Conservation (phyloP, 2,797 vertebrate genomes). For the Chromobotia macracanthus region DNA sequence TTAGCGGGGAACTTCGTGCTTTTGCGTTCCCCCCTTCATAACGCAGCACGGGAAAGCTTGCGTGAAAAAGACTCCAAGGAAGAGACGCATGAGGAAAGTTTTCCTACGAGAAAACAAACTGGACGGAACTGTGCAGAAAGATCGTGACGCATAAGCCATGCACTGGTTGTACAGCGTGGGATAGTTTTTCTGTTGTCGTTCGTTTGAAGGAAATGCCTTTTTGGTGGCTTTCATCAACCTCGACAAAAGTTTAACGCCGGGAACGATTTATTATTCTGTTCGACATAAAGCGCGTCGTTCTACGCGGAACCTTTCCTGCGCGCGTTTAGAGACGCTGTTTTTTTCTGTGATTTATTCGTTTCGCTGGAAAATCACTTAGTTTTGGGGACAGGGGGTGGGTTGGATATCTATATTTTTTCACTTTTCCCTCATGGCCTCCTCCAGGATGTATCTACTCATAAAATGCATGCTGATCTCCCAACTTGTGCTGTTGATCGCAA, state of each 20-base stretch:
- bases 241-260: constrained; percentile 59
- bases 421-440: constrained; percentile 62
- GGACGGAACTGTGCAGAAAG: constrained; percentile 54
- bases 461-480: constrained; percentile 76
- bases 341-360: constrained; percentile 41
- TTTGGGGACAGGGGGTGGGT: constrained; percentile 51
- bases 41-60: constrained; percentile 54
- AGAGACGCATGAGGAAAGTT: constrained; percentile 63
- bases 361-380: constrained; percentile 43
- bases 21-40: constrained; percentile 5
- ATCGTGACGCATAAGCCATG: constrained; percentile 59
- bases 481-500: constrained; percentile 75
- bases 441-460: constrained; percentile 83
- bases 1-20: constrained; percentile 32
- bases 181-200: constrained; percentile 54
- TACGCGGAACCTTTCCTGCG: constrained; percentile 47
- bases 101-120: constrained; percentile 58
- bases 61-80: constrained; percentile 42
- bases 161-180: constrained; percentile 60
- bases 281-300: constrained; percentile 50
- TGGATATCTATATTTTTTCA: constrained; percentile 54
- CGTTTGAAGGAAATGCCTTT: constrained; percentile 45
- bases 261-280: constrained; percentile 48
- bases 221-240: constrained; percentile 49
- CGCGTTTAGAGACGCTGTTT: constrained; percentile 52